Percentiles rank a stretch among this genome's conserved stretches.
Conservation (phyloP, 2,113 vertebrate species). For the Sphyrna mokarran region DNA sequence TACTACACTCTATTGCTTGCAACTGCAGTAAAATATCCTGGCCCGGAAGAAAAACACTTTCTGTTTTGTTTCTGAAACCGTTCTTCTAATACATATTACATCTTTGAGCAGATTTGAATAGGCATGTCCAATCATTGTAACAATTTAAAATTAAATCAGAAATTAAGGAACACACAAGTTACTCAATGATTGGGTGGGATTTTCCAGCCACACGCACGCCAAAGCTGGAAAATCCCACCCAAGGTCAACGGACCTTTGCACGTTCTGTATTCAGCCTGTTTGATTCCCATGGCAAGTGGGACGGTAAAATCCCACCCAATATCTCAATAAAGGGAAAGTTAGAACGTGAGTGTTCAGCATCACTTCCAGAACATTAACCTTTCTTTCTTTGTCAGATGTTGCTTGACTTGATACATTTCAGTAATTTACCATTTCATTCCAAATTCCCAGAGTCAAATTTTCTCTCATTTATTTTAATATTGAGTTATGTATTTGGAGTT, state of each 20-base stretch:
- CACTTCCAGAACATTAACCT: neutral
- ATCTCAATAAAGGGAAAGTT: neutral
- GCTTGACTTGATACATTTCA: constrained; percentile 6
- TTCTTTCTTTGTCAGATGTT: neutral
- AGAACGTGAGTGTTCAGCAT: neutral
- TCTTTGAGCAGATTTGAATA: neutral
- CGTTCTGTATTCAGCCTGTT: too few relatives aligned
- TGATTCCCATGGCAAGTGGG: too few relatives aligned
- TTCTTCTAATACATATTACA: neutral
- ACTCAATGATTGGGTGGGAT: neutral
- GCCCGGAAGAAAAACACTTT: neutral
- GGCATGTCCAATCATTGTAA: neutral
- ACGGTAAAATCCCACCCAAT: too few relatives aligned
- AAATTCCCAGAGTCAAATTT: neutral
- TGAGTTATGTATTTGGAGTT: constrained; percentile 1
- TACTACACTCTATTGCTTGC: neutral
- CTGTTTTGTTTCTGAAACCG: neutral
- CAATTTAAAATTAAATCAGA: neutral
- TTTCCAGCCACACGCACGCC: too few relatives aligned
- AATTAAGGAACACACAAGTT: neutral
- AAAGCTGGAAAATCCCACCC: too few relatives aligned
- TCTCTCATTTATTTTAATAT: neutral
- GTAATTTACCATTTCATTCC: neutral
- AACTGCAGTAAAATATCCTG: neutral
- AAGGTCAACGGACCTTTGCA: too few relatives aligned